Evolutionary conservation across 2,888 invertebrate species (phyloP).

Genomic region (Melipona bicolor): DNA sequence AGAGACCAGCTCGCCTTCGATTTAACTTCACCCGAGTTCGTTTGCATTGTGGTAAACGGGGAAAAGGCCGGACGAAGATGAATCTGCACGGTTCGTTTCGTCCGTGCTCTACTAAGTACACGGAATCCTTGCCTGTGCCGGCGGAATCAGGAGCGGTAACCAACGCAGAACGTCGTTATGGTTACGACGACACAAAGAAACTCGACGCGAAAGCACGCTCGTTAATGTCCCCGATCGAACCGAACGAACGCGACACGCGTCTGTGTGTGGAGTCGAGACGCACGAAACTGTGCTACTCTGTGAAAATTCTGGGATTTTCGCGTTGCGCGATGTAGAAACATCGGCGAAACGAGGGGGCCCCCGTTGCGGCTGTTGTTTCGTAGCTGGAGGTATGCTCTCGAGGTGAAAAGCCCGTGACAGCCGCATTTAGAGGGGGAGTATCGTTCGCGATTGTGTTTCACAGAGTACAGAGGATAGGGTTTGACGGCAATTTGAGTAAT

Average conservation of each 20-base stretch:
- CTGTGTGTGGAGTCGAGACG: too few relatives aligned
- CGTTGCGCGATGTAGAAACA: not conserved
- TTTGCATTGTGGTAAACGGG: conserved; percentile 45
- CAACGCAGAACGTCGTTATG: not conserved
- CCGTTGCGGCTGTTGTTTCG: not conserved
- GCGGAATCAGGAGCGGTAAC: not conserved
- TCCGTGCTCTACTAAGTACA: conserved; percentile 64
- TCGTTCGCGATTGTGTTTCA: conserved; percentile 36
- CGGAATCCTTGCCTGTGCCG: conserved; percentile 40
- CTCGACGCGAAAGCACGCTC: conserved; percentile 12
- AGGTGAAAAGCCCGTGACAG: not conserved
- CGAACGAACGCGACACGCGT: not conserved
- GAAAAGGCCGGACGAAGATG: conserved; percentile 49
- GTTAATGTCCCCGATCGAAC: not conserved
- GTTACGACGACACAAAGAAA: conserved; percentile 32
- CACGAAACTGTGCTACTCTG: too few relatives aligned
- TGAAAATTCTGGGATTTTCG: not conserved
- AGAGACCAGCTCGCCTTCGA: conserved; percentile 55
- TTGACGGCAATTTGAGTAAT: conserved; percentile 62
- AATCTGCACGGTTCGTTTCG: conserved; percentile 53
- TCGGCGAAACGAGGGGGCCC: not conserved
- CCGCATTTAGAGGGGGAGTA: not conserved
- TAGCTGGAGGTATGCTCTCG: not conserved
- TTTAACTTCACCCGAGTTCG: conserved; percentile 9
- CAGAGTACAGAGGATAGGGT: conserved; percentile 42